Percentiles rank a stretch among this genome's conserved stretches.
Conservation (phyloP, 1,140 invertebrate species). For the Hyphantria cunea region DNA sequence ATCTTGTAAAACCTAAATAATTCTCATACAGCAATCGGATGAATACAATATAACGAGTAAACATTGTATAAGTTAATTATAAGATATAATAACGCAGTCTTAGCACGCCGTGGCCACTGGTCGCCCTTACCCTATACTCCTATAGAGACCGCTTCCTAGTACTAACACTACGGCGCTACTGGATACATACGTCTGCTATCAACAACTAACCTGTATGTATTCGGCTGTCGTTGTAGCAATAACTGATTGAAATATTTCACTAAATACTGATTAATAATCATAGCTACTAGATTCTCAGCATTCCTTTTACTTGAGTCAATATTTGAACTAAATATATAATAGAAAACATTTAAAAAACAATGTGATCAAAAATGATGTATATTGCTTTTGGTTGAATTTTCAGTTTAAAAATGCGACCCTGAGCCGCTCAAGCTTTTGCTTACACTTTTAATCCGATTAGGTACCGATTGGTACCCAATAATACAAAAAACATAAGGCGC, state of each 20-base stretch:
- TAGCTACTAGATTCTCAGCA: not conserved
- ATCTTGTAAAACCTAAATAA: not conserved
- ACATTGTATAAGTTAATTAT: conserved; percentile 46
- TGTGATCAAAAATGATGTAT: too few relatives aligned
- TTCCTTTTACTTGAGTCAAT: not conserved
- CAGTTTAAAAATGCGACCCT: too few relatives aligned
- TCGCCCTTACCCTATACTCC: conserved; percentile 35
- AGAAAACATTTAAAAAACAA: not conserved
- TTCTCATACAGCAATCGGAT: conserved; percentile 36
- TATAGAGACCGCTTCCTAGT: conserved; percentile 54
- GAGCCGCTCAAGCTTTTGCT: too few relatives aligned
- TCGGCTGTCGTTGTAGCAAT: not conserved
- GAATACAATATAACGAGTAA: conserved; percentile 57
- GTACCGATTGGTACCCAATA: too few relatives aligned
- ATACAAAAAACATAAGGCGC: too few relatives aligned
- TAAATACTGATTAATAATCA: not conserved
- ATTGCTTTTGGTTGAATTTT: too few relatives aligned
- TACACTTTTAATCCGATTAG: too few relatives aligned
- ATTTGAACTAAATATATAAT: not conserved
- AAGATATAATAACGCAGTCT: conserved; percentile 63
- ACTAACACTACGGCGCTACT: conserved; percentile 58
- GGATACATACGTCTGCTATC: conserved; percentile 25
- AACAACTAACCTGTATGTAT: conserved; percentile 9
- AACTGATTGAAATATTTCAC: not conserved
- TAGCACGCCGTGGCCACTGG: conserved; percentile 58